Base-by-base conservation (phyloP, 2,797 vertebrate genomes). In the Urophycis tenuis region DNA sequence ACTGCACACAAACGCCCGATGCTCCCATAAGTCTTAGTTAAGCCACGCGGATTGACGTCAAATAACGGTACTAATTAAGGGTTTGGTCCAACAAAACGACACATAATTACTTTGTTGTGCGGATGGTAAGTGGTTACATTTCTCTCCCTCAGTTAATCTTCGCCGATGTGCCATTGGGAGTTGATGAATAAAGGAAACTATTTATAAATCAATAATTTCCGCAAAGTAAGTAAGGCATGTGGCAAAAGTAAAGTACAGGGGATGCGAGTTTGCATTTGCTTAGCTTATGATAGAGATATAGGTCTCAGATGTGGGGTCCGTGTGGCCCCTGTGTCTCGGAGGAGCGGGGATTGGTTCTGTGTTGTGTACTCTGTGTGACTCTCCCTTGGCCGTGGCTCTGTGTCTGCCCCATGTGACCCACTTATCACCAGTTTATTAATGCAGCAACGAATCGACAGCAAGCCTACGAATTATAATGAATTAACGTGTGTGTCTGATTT, bases 351-450 rank as follows among this genome's bases (percentile, higher is more conserved):
- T 67, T 67, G 60, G 60, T 67, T 29, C 60, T 29, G n/a, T 29
- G n/a, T 45, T 29, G 17, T 60, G n/a, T 33, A 79, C 81, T 83
- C 81, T 78, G 41, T 70, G 80, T 4, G 17, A 72, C 33, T 77
- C 25, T 82, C 64, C 79, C 73, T 83, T 78, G 78, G 83, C 80
- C 76, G n/a, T 72, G 67, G 78, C 73, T 82, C 77, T 85, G 64
- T 87, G 74, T 81, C 64, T 6, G 69, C 31, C 69, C 69, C 30
- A 71, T 33, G 30, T 71, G 30, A 31, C 69, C 69, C 14, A 71
- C 25, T 29, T 72, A 25, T 84, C 75, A 81, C 34, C 53, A 80
- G 29, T 17, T 7, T 33, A 9, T 71, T 0, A 32, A 71, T 31
- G 30, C 69, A 71, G 69, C 30, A 0, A 14, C 69, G 2, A 6